phyloP scores from a whole-genome alignment of 1,140 invertebrate genomes.

The Uloborus diversus region DNA sequence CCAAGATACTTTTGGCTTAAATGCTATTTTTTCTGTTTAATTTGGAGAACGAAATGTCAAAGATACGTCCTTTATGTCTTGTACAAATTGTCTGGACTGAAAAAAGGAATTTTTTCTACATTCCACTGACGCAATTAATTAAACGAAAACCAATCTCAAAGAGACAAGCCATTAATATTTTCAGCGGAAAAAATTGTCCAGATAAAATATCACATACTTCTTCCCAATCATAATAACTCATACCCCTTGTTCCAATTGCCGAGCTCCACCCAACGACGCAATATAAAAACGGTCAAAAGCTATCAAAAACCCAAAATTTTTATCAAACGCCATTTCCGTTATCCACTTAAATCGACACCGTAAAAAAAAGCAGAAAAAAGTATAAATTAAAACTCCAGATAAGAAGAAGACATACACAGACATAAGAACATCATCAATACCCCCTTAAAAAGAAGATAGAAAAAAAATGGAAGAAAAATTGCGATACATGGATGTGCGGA shows the following conservation, averaged over 20 bases:
- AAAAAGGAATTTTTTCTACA: too few species aligned
- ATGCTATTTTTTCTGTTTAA: too few species aligned
- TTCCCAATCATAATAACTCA: neutral
- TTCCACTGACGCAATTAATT: too few species aligned
- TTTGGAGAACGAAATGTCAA: too few species aligned
- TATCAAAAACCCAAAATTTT: too few species aligned
- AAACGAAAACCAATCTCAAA: conserved; percentile 8
- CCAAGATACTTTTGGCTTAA: too few species aligned
- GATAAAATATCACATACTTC: neutral
- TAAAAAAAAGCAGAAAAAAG: neutral
- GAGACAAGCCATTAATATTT: neutral
- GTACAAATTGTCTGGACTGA: too few species aligned
- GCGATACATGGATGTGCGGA: neutral
- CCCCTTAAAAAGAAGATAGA: neutral
- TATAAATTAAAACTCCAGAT: conserved; percentile 6
- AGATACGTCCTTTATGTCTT: too few species aligned
- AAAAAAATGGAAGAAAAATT: conserved; percentile 26
- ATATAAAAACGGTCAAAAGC: neutral
- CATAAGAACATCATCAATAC: conserved; percentile 16
- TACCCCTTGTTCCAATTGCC: neutral
- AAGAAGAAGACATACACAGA: conserved; percentile 6
- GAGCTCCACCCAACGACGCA: neutral
- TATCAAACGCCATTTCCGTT: too few species aligned
- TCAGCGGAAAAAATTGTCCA: too few species aligned
- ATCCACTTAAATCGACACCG: too few species aligned